phyloP scores from a whole-genome alignment of 2,888 invertebrate genomes.

The Andrena haemorrhoa region DNA sequence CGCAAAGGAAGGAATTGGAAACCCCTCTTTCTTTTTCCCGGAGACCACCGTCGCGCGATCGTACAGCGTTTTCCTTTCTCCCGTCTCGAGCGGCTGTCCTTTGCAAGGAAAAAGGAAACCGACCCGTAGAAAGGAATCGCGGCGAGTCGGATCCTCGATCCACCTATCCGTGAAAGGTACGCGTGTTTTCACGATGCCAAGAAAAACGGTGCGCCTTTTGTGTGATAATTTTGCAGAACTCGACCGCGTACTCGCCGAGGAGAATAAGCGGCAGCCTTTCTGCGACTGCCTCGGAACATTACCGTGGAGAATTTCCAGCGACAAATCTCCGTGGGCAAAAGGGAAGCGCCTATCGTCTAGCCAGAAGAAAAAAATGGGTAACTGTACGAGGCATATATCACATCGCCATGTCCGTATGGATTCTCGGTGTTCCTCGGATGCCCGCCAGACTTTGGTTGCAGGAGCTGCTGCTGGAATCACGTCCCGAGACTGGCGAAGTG shows the following conservation, averaged over 20 bases:
- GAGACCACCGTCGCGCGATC: background rate
- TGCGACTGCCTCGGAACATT: no score
- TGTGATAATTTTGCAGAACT: background rate
- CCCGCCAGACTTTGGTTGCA: slow-evolving; percentile 59
- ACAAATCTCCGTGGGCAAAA: background rate
- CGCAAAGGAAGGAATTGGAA: slow-evolving; percentile 36
- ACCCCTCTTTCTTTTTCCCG: background rate
- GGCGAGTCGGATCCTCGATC: background rate
- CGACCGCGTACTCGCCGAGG: background rate
- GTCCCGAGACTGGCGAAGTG: slow-evolving; percentile 74
- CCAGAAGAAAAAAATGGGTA: background rate
- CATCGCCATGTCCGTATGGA: slow-evolving; percentile 41
- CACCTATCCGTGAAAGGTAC: background rate
- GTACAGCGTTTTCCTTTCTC: slow-evolving; percentile 5
- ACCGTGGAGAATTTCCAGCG: background rate
- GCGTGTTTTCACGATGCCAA: slow-evolving; percentile 5
- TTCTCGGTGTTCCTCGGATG: slow-evolving; percentile 46
- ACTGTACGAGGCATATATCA: background rate
- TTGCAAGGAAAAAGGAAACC: background rate
- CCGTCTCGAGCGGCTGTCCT: background rate
- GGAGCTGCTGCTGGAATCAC: slow-evolving; percentile 61
- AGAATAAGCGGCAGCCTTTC: background rate
- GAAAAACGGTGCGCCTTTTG: background rate
- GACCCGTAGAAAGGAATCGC: background rate
- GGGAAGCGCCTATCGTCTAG: slow-evolving; percentile 8